phyloP scores from a whole-genome alignment of 2,888 invertebrate genomes.

The Furcula furcula region DNA sequence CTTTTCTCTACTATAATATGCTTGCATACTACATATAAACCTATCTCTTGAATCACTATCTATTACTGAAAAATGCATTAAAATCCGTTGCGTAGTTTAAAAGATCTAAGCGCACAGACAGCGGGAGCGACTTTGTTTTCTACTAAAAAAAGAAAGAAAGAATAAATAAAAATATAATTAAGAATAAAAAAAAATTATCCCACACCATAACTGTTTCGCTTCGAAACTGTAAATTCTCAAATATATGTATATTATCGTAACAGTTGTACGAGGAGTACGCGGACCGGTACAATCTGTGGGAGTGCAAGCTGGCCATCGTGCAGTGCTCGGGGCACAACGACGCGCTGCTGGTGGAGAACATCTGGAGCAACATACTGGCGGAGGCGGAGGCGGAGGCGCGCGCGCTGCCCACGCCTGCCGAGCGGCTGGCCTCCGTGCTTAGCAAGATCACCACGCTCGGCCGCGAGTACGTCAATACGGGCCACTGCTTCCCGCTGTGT shows the following conservation, averaged over 20 bases:
- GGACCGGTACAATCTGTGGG: conserved; percentile 93
- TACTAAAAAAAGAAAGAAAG: too few relatives aligned
- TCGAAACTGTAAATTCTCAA: too few relatives aligned
- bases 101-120: too few relatives aligned
- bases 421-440: conserved; percentile 86
- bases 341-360: conserved; percentile 91
- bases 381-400: conserved; percentile 79
- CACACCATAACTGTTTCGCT: too few relatives aligned
- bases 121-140: too few relatives aligned
- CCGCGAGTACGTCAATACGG: conserved; percentile 89
- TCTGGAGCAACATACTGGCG: conserved; percentile 93
- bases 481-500: conserved; percentile 94
- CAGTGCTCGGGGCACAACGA: conserved; percentile 97
- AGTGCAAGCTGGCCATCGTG: conserved; percentile 96
- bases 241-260: conserved; percentile 2
- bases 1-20: too few relatives aligned
- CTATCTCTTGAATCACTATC: too few relatives aligned
- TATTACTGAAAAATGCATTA: too few relatives aligned
- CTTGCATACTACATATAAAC: too few relatives aligned
- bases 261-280: conserved; percentile 96
- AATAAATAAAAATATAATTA: too few relatives aligned
- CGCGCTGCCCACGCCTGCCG: conserved; percentile 62
- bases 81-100: too few relatives aligned
- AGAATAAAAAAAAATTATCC: too few relatives aligned
- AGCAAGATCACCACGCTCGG: conserved; percentile 89